These are phyloP conservation scores for Sitta europaea DNA, from an alignment of 2,113 vertebrate species.

Conservation along the genomic window DNA sequence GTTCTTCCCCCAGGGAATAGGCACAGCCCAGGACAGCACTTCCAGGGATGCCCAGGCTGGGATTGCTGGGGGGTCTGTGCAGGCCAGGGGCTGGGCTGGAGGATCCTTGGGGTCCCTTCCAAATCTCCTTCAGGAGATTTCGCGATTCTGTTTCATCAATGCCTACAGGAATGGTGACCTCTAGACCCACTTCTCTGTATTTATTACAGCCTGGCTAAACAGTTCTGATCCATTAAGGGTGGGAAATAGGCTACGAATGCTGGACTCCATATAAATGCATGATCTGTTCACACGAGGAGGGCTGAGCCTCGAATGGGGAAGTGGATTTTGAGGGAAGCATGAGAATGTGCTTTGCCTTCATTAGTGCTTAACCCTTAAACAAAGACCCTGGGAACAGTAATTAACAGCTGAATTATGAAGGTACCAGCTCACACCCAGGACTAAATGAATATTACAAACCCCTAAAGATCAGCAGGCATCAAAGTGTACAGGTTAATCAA, in stretches of 20 bases:
- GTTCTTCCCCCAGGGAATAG: background rate
- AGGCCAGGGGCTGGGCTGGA: accelerated
- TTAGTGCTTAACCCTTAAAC: conserved; percentile 44
- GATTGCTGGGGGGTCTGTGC: accelerated
- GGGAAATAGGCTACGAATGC: background rate
- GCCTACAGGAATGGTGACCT: background rate
- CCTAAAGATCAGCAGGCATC: conserved; percentile 40
- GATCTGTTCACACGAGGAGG: background rate
- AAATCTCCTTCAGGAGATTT: background rate
- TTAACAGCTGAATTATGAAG: conserved; percentile 68
- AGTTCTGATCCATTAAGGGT: background rate
- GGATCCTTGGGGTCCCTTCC: background rate
- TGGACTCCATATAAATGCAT: background rate
- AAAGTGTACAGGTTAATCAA: conserved; percentile 70
- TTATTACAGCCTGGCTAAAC: background rate
- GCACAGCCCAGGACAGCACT: accelerated
- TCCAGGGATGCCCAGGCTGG: background rate
- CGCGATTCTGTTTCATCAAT: background rate
- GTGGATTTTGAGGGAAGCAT: background rate
- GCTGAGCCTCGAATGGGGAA: background rate
- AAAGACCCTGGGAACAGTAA: conserved; percentile 31
- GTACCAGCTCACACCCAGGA: conserved; percentile 16
- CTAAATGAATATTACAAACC: conserved; percentile 65
- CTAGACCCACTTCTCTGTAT: accelerated
- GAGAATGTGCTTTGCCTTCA: conserved; percentile 32